Evolutionary conservation across 2,113 vertebrate species (phyloP).

Genomic region (Sula dactylatra): DNA sequence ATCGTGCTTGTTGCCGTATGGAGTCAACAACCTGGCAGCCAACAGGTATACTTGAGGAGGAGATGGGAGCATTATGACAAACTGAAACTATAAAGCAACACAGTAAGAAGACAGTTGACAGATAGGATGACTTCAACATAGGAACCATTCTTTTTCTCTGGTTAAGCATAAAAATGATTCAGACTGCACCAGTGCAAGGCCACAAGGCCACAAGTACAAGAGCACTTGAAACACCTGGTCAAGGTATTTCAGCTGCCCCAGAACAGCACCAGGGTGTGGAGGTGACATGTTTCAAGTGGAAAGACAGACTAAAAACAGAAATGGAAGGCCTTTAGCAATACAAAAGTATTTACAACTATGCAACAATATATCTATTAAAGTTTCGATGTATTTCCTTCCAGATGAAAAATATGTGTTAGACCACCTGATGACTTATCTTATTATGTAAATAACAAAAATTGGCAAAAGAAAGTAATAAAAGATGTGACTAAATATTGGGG

Average conservation of each 20-base stretch:
- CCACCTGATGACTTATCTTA: not conserved
- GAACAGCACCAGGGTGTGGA: not conserved
- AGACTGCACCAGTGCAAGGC: not conserved
- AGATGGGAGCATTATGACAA: not conserved
- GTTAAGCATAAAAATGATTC: not conserved
- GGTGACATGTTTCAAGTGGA: not conserved
- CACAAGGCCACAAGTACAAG: not conserved
- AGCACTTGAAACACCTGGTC: not conserved
- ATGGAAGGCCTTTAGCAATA: not conserved
- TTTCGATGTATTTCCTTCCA: not conserved
- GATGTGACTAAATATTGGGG: accelerated
- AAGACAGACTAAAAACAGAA: not conserved
- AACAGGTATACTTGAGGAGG: not conserved
- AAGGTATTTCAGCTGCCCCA: not conserved
- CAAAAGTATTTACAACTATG: not conserved
- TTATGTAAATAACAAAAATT: not conserved
- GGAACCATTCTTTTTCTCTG: not conserved
- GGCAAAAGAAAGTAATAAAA: not conserved
- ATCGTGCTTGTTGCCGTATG: not conserved
- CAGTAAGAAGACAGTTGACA: not conserved
- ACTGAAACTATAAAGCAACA: not conserved
- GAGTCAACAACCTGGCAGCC: not conserved
- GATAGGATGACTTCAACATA: not conserved
- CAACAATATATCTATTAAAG: not conserved
- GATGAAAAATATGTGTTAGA: not conserved